A percentile compares a stretch with the other conserved stretches of the same genome.
phyloP scores from a whole-genome alignment of 1,140 invertebrate genomes.

The Drosophila mauritiana region DNA sequence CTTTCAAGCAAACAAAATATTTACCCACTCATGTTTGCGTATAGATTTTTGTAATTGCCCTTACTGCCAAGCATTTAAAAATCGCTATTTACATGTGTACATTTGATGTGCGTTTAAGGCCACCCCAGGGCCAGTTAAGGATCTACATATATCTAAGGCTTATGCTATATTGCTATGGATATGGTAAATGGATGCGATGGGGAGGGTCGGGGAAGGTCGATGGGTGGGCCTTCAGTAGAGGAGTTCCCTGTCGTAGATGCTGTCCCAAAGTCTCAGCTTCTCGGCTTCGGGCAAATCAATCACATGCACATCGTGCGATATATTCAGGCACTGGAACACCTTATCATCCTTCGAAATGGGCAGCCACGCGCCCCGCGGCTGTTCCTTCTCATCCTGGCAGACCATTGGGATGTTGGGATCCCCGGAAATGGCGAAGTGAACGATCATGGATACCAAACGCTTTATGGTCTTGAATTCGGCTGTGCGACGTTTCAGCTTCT shows the following conservation, averaged over 20 bases:
- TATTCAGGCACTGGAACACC: slow-evolving; percentile 85
- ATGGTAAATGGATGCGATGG: slow-evolving; percentile 11
- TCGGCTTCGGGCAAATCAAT: slow-evolving; percentile 85
- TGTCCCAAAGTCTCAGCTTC: slow-evolving; percentile 85
- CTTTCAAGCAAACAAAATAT: slow-evolving; percentile 15
- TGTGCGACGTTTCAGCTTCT: slow-evolving; percentile 80
- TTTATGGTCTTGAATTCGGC: slow-evolving; percentile 83
- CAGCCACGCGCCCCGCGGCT: slow-evolving; percentile 41
- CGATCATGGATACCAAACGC: slow-evolving; percentile 82
- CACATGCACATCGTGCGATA: slow-evolving; percentile 83
- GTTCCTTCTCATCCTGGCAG: slow-evolving; percentile 43
- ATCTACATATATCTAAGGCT: slow-evolving; percentile 28
- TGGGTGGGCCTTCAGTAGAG: slow-evolving; percentile 47
- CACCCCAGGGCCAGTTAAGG: slow-evolving; percentile 59
- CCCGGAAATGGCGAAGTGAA: slow-evolving; percentile 84
- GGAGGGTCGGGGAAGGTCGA: background rate
- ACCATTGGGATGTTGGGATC: slow-evolving; percentile 68
- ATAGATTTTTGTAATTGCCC: slow-evolving; percentile 32
- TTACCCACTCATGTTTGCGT: slow-evolving; percentile 7
- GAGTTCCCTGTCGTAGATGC: slow-evolving; percentile 69
- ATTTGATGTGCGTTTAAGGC: slow-evolving; percentile 70
- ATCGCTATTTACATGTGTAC: slow-evolving; percentile 64
- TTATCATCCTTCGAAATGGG: slow-evolving; percentile 60
- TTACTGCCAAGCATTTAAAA: slow-evolving; percentile 57
- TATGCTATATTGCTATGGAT: slow-evolving; percentile 21